Conservation (phyloP, 1,140 invertebrate genomes). For the Myzus persicae region DNA sequence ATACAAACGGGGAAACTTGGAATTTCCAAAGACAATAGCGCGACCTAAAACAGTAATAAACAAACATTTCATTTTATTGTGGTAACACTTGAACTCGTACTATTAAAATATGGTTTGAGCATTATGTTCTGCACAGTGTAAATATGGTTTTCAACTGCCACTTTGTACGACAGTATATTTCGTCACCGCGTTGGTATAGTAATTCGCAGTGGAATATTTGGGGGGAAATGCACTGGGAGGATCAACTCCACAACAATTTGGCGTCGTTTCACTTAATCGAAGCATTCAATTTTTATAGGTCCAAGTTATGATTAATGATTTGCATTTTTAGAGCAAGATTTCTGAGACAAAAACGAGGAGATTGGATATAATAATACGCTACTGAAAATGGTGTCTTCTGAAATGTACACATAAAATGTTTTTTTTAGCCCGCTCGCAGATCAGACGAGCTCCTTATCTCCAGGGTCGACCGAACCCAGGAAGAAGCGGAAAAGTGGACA, state of each 20-base stretch:
- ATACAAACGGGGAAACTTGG: not conserved
- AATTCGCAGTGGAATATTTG: not conserved
- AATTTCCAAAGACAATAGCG: not conserved
- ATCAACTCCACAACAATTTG: not conserved
- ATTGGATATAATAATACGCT: not conserved
- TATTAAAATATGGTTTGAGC: not conserved
- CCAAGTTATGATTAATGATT: not conserved
- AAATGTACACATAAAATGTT: not conserved
- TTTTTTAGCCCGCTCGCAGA: not conserved
- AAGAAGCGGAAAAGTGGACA: not conserved
- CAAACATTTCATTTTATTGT: not conserved
- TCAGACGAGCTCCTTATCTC: not conserved
- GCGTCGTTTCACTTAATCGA: not conserved
- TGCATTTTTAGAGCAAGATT: not conserved
- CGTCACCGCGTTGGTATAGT: not conserved
- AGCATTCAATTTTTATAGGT: not conserved
- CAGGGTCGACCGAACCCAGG: not conserved
- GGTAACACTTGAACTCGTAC: not conserved
- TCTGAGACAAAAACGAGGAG: not conserved
- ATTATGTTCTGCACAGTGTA: not conserved
- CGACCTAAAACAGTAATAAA: not conserved
- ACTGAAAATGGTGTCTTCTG: not conserved
- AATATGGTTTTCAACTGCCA: not conserved
- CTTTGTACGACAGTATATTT: not conserved
- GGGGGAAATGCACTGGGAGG: not conserved